Conservation (phyloP, 2,797 vertebrate genomes). For the Rhinella marina region DNA sequence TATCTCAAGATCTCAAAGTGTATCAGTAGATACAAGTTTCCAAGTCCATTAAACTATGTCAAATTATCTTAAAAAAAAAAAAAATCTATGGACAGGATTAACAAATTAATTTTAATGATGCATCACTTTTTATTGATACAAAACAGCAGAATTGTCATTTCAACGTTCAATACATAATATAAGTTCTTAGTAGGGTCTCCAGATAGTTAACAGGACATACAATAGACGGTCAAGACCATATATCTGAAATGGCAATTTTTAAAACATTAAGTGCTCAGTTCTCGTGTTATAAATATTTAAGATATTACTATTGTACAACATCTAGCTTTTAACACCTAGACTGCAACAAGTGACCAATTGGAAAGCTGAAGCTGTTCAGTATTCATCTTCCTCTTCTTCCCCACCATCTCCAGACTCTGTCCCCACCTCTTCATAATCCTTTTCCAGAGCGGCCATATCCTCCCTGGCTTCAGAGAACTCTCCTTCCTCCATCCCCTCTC, state of each 20-base stretch:
- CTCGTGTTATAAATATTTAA: background rate
- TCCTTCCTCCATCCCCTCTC: constrained; percentile 77
- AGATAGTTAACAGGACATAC: background rate
- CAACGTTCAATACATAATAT: background rate
- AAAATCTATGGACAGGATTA: background rate
- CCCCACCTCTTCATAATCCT: constrained; percentile 78
- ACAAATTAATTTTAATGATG: background rate
- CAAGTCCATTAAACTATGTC: too few species aligned
- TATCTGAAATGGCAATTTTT: too few species aligned
- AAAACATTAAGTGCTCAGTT: too few species aligned
- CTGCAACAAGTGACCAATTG: background rate
- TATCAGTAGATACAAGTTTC: too few species aligned
- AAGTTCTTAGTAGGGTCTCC: background rate
- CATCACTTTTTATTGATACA: constrained; percentile 31
- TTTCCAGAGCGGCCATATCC: constrained; percentile 77
- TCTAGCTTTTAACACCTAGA: background rate
- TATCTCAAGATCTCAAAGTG: too few species aligned
- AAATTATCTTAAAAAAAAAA: too few species aligned
- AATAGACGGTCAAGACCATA: too few species aligned
- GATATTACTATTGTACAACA: background rate
- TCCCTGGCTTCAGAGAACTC: constrained; percentile 77
- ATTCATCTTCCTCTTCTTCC: constrained; percentile 75
- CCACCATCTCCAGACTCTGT: constrained; percentile 73
- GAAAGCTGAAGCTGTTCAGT: constrained; percentile 53
- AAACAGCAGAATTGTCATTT: background rate